Evolutionary conservation across 2,113 vertebrate genomes (phyloP).

Genomic region (Chlorodrepanis virens): DNA sequence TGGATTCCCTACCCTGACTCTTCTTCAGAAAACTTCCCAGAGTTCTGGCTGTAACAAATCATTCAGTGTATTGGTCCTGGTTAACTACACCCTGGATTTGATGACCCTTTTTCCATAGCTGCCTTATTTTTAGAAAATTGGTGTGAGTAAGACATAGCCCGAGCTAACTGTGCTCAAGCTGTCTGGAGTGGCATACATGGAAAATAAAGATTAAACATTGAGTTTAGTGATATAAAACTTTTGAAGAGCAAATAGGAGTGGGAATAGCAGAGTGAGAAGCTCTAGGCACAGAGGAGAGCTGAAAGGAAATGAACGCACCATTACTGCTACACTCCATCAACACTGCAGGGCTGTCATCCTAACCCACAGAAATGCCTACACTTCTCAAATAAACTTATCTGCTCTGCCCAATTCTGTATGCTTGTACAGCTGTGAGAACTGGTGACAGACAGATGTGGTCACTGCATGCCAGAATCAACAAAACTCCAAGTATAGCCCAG

Average conservation of each 20-base stretch:
- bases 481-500: neutral
- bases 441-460: neutral
- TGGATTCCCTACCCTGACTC: neutral
- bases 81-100: neutral
- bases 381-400: neutral
- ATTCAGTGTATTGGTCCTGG: neutral
- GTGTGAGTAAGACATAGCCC: neutral
- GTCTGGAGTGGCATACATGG: neutral
- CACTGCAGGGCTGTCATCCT: neutral
- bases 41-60: neutral
- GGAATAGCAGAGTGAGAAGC: neutral
- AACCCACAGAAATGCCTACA: neutral
- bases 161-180: neutral
- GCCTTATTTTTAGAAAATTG: neutral
- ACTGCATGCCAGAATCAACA: neutral
- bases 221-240: neutral
- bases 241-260: neutral
- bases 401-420: neutral
- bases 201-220: neutral
- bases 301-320: fast-evolving
- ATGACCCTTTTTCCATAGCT: neutral
- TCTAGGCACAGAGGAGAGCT: neutral
- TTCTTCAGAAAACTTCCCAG: neutral
- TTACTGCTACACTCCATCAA: neutral
- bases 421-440: neutral